Conservation (phyloP, 1,140 invertebrate species). For the Leptinotarsa defecta region DNA sequence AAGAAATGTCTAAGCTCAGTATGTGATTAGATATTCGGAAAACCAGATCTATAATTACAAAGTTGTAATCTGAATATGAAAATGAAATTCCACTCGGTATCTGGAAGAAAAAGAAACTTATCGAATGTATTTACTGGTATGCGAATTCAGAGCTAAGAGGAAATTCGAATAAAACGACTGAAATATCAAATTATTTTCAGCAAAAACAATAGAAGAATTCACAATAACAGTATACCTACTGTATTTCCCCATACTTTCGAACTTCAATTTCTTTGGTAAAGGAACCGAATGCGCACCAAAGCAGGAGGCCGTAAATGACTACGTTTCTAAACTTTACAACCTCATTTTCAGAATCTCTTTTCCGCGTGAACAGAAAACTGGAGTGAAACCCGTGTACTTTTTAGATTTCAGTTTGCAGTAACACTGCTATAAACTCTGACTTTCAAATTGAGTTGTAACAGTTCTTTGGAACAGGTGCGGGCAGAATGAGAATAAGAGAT, state of each 20-base stretch:
- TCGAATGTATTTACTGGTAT: too few relatives aligned
- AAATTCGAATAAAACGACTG: not conserved
- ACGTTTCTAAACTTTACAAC: constrained; percentile 6
- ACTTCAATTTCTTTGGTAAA: not conserved
- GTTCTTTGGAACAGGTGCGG: not conserved
- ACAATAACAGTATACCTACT: not conserved
- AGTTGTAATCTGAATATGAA: too few relatives aligned
- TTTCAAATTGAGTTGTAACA: not conserved
- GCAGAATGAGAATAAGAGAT: not conserved
- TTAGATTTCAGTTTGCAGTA: constrained; percentile 6
- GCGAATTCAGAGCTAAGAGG: too few relatives aligned
- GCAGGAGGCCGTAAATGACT: not conserved
- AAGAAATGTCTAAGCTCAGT: too few relatives aligned
- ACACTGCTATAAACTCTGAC: not conserved
- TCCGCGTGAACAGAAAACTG: not conserved
- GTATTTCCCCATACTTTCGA: not conserved
- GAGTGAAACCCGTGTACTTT: not conserved
- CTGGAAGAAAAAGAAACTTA: too few relatives aligned
- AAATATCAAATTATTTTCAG: not conserved
- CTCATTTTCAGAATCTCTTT: constrained; percentile 6
- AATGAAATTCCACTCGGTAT: too few relatives aligned
- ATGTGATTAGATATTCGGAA: too few relatives aligned
- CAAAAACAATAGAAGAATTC: not conserved
- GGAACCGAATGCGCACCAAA: not conserved
- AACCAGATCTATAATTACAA: too few relatives aligned